phyloP scores from a whole-genome alignment of 64 coral and sea anemone species.

The Stichodactyla mertensii region DNA sequence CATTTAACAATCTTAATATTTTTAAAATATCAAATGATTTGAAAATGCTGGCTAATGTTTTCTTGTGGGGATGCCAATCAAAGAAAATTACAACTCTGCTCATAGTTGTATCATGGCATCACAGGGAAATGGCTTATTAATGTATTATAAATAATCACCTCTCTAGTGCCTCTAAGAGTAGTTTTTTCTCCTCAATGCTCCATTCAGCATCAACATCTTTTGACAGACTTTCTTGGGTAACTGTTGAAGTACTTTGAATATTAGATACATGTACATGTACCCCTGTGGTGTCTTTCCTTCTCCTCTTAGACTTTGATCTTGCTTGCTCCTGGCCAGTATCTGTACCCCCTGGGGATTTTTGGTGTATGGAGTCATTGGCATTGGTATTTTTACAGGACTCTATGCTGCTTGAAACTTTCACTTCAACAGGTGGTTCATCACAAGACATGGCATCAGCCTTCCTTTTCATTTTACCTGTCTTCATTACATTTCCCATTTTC shows the following conservation, averaged over 20 bases:
- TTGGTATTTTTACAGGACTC: not conserved
- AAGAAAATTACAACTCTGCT: no score
- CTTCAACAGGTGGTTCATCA: not conserved
- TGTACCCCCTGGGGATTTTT: not conserved
- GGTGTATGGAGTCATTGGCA: not conserved
- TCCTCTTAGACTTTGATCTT: not conserved
- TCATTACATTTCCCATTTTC: not conserved
- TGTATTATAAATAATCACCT: slow-evolving; percentile 13
- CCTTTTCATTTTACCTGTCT: not conserved
- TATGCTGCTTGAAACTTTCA: not conserved
- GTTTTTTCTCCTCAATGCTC: slow-evolving; percentile 62
- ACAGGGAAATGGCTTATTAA: no score
- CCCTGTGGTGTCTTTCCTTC: not conserved
- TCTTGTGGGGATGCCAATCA: no score
- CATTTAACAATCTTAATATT: not conserved
- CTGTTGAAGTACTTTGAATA: not conserved
- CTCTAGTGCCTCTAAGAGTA: slow-evolving; percentile 57
- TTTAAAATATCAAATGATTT: not conserved
- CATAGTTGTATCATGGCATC: no score
- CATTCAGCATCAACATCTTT: slow-evolving; percentile 41
- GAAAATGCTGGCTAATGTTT: no score
- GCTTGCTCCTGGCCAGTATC: not conserved
- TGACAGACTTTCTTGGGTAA: not conserved
- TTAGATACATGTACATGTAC: not conserved
- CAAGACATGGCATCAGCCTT: not conserved